Evolutionary conservation across 2,888 invertebrate genomes (phyloP).

Genomic region (Rotaria macrura): DNA sequence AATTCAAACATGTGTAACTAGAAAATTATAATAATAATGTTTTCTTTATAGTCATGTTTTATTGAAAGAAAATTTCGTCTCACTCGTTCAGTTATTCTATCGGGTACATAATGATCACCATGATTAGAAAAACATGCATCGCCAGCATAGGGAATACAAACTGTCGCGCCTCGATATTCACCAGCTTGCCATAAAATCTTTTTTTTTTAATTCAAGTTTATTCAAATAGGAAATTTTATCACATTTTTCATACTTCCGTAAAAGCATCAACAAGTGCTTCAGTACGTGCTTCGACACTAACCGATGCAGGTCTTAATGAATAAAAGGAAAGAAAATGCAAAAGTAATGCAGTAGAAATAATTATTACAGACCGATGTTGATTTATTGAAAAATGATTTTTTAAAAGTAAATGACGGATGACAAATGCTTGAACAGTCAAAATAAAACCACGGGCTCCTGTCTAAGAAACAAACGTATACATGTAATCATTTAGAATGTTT

Average conservation of each 20-base stretch:
- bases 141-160: conserved; percentile 10
- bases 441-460: conserved; percentile 41
- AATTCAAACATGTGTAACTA: conserved; percentile 32
- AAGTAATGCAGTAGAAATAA: too few species aligned
- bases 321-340: too few species aligned
- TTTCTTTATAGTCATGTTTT: too few species aligned
- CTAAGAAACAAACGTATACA: conserved; percentile 37
- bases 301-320: background rate
- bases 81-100: conserved; percentile 31
- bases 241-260: background rate
- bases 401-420: conserved; percentile 35
- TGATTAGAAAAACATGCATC: conserved; percentile 21
- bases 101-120: conserved; percentile 19
- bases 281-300: background rate
- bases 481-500: too few species aligned
- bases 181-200: conserved; percentile 31
- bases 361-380: background rate
- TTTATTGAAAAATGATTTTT: background rate
- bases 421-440: conserved; percentile 41
- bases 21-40: too few species aligned
- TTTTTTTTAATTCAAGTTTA: background rate
- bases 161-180: conserved; percentile 10
- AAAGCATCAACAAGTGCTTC: conserved; percentile 15
- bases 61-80: background rate
- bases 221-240: background rate